Evolutionary conservation across 2,888 invertebrate genomes (phyloP).

Genomic region (Bimastos eiseni): DNA sequence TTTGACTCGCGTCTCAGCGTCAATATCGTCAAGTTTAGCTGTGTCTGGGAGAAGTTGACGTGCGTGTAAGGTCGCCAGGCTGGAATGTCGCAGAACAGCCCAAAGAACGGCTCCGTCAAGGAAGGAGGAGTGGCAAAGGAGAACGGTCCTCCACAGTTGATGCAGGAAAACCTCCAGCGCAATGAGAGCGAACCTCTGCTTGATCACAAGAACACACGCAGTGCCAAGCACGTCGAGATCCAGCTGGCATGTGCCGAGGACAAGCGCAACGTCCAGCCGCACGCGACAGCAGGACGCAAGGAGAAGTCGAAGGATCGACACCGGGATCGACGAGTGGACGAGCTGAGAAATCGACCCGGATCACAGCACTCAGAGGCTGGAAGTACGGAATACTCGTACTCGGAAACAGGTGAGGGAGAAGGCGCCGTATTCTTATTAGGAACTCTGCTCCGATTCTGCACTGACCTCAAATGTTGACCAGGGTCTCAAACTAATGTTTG

Average conservation of each 20-base stretch:
- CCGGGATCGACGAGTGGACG: constrained; percentile 29
- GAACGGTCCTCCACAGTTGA: not conserved
- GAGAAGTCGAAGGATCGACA: constrained; percentile 28
- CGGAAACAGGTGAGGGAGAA: constrained; percentile 32
- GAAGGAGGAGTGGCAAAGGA: not conserved
- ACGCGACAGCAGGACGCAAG: not conserved
- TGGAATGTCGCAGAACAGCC: not conserved
- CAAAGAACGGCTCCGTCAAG: not conserved
- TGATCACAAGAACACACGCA: constrained; percentile 31
- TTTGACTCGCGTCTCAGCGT: not conserved
- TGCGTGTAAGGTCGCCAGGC: not conserved
- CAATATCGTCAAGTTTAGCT: not conserved
- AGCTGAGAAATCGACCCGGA: constrained; percentile 29
- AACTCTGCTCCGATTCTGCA: not conserved
- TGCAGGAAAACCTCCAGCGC: constrained; percentile 15
- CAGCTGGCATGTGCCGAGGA: not conserved
- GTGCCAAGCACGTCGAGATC: constrained; percentile 35
- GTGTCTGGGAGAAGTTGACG: not conserved
- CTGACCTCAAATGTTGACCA: not conserved
- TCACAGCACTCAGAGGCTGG: constrained; percentile 33
- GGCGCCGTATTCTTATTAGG: not conserved
- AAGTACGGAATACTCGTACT: constrained; percentile 33
- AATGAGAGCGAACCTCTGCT: constrained; percentile 33
- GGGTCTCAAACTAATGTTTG: not conserved
- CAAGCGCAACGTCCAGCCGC: constrained; percentile 17